Evolutionary conservation across 2,797 vertebrate species (phyloP).

Genomic region (Tenualosa ilisha): DNA sequence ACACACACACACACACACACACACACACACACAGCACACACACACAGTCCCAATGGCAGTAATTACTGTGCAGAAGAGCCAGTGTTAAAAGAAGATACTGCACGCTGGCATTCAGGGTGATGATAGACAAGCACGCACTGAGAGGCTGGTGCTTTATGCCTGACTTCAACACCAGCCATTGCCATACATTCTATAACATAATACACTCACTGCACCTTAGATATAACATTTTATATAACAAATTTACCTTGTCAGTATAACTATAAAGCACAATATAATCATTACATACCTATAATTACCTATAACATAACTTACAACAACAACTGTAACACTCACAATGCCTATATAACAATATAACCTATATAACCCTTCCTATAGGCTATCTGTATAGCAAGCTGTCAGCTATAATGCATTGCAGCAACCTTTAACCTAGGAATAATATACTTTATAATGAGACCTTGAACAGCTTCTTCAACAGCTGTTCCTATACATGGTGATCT

Average conservation of each 20-base stretch:
- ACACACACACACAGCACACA: not conserved
- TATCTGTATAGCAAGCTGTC: not conserved
- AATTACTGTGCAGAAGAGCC: not conserved
- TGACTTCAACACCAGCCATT: not conserved
- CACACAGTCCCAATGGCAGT: slow-evolving; percentile 13
- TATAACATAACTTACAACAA: not conserved
- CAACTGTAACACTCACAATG: not conserved
- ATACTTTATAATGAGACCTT: not conserved
- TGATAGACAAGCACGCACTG: slow-evolving; percentile 13
- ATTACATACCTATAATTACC: not conserved
- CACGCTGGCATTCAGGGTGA: not conserved
- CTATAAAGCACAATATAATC: too few relatives aligned
- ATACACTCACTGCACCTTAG: not conserved
- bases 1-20: slow-evolving; percentile 9
- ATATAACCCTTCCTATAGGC: too few relatives aligned
- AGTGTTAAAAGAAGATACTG: not conserved
- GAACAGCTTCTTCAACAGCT: not conserved
- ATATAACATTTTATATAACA: not conserved
- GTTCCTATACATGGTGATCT: not conserved
- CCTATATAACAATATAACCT: not conserved
- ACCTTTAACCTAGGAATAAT: not conserved
- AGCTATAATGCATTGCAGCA: not conserved
- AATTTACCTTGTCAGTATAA: not conserved
- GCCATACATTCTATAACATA: not conserved
- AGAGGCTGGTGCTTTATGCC: not conserved